Percentiles rank a stretch among this genome's conserved stretches.
Conservation (phyloP, 2,888 invertebrate genomes). For the Actias luna region DNA sequence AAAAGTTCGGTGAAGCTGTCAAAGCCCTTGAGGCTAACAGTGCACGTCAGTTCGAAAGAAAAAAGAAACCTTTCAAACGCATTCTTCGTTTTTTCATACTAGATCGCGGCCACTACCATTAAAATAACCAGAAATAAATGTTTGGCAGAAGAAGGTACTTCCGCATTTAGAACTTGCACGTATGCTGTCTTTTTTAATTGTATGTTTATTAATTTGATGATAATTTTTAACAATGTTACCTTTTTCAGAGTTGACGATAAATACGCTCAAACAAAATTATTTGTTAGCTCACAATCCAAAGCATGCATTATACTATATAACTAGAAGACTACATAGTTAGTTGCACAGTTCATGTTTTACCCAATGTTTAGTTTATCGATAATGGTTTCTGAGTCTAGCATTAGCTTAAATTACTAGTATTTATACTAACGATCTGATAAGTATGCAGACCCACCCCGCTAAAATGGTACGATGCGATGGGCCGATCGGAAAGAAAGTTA, state of each 20-base stretch:
- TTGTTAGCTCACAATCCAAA: background rate
- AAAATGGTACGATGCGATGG: background rate
- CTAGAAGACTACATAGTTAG: background rate
- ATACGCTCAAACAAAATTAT: background rate
- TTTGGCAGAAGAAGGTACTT: too few species aligned
- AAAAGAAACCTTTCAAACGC: too few species aligned
- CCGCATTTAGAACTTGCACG: too few species aligned
- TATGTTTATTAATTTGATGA: too few species aligned
- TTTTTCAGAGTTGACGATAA: background rate
- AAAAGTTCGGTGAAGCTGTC: too few species aligned
- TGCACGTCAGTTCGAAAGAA: too few species aligned
- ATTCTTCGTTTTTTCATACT: too few species aligned
- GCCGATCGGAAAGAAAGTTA: background rate
- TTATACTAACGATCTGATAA: constrained; percentile 2
- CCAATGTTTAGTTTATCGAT: background rate
- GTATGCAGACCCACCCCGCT: background rate
- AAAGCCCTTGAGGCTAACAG: too few species aligned
- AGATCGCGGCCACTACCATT: too few species aligned
- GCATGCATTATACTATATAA: background rate
- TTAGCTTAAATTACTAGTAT: background rate
- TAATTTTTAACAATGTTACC: too few species aligned
- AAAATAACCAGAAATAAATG: too few species aligned
- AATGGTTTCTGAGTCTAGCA: background rate
- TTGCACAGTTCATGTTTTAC: background rate
- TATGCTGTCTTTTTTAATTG: too few species aligned